Evolutionary conservation across 2,113 vertebrate genomes (phyloP).

Genomic region (Amblyopsis rosae): DNA sequence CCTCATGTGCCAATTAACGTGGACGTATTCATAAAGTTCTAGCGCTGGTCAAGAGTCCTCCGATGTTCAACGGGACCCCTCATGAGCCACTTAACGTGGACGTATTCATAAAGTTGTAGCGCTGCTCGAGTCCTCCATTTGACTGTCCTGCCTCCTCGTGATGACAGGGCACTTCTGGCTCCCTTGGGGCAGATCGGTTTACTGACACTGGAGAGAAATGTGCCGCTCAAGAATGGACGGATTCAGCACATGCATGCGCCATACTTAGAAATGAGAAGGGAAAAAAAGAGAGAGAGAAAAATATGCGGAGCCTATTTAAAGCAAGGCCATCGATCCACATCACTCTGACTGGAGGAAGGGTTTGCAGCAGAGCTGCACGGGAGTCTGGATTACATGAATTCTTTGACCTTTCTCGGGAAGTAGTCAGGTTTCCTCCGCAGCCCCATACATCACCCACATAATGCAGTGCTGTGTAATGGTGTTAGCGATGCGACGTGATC

Average conservation of each 20-base stretch:
- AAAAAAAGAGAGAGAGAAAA: background rate
- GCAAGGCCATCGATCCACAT: slow-evolving; percentile 59
- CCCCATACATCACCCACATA: slow-evolving; percentile 58
- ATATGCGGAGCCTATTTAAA: slow-evolving; percentile 65
- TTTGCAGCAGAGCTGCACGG: slow-evolving; percentile 34
- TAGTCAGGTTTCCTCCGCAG: slow-evolving; percentile 67
- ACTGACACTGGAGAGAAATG: slow-evolving; percentile 49
- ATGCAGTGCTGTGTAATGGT: slow-evolving; percentile 55
- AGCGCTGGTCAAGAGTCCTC: slow-evolving; percentile 21
- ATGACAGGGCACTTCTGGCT: slow-evolving; percentile 47
- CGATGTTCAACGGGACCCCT: slow-evolving; percentile 40
- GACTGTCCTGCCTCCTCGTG: slow-evolving; percentile 18
- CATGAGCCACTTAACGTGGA: slow-evolving; percentile 36
- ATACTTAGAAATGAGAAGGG: slow-evolving; percentile 61
- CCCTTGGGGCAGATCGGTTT: slow-evolving; percentile 36
- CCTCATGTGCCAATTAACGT: slow-evolving; percentile 30
- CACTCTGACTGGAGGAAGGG: slow-evolving; percentile 42
- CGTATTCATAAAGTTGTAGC: slow-evolving; percentile 30
- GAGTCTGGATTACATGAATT: slow-evolving; percentile 61
- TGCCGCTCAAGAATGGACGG: slow-evolving; percentile 26
- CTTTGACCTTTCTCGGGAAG: slow-evolving; percentile 66
- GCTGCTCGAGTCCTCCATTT: slow-evolving; percentile 19
- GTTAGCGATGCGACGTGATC: slow-evolving; percentile 65
- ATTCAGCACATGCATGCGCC: slow-evolving; percentile 47
- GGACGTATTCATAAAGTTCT: slow-evolving; percentile 35